These are phyloP conservation scores for Muscicapa striata DNA, from an alignment of 2,797 vertebrate genomes.

Conservation along the genomic window DNA sequence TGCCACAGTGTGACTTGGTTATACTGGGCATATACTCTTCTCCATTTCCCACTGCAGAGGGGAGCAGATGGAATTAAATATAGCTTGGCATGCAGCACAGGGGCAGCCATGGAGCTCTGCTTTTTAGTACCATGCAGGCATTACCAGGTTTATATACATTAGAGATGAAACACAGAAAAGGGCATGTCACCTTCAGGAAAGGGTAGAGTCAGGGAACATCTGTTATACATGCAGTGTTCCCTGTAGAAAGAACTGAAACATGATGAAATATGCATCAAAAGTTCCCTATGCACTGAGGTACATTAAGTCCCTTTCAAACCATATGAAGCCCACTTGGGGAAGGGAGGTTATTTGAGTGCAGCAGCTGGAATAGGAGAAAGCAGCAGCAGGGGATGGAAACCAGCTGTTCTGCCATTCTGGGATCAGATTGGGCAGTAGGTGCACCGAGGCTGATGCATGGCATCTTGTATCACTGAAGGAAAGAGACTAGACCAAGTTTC, in stretches of 20 bases:
- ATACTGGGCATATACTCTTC: constrained; percentile 28
- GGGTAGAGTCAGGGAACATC: constrained; percentile 50
- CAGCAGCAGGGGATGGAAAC: constrained; percentile 20
- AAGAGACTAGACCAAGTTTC: neutral
- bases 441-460: neutral
- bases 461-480: neutral
- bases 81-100: constrained; percentile 37
- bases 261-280: constrained; percentile 59
- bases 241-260: constrained; percentile 53
- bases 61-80: constrained; percentile 62
- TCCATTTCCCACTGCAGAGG: constrained; percentile 7
- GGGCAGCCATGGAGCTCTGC: constrained; percentile 21
- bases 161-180: constrained; percentile 51
- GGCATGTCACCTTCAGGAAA: constrained; percentile 62
- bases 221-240: constrained; percentile 53
- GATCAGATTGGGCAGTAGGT: neutral
- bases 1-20: neutral
- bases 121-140: neutral
- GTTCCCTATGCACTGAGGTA: constrained; percentile 40
- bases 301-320: constrained; percentile 55
- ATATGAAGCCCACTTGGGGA: constrained; percentile 37
- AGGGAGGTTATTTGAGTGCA: constrained; percentile 34
- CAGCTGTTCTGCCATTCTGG: constrained; percentile 45
- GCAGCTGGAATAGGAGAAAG: constrained; percentile 38
- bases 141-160: constrained; percentile 34